Conservation (phyloP, 2,113 vertebrate species). For the Tachycineta bicolor region DNA sequence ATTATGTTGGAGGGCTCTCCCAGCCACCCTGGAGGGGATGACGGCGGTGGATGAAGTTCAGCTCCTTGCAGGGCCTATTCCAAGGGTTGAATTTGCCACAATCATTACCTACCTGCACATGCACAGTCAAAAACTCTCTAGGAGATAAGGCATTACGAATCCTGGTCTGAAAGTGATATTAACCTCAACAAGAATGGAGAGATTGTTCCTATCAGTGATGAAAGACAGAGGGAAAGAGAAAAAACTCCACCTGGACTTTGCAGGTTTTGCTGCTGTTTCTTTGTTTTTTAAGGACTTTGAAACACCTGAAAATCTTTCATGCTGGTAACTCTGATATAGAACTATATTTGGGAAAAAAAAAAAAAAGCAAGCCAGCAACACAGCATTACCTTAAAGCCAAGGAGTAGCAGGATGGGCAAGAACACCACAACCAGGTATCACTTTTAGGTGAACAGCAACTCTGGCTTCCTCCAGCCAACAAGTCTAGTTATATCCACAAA, state of each 20-base stretch:
- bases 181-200: neutral
- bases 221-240: neutral
- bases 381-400: neutral
- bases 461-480: neutral
- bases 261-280: rapidly evolving
- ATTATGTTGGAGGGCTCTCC: neutral
- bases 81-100: neutral
- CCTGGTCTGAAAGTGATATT: neutral
- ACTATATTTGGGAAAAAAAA: neutral
- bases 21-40: rapidly evolving
- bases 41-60: neutral
- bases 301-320: neutral
- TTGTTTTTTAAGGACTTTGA: neutral
- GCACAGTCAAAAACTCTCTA: neutral
- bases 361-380: neutral
- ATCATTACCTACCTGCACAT: neutral
- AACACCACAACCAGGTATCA: neutral
- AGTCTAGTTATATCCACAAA: neutral
- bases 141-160: neutral
- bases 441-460: neutral
- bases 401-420: neutral
- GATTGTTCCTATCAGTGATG: neutral
- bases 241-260: neutral
- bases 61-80: neutral
- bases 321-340: neutral